Percentiles rank a stretch among this genome's conserved stretches.
Evolutionary conservation across 64 coral and sea anemone genomes (phyloP).

Genomic region (Montipora capricornis): DNA sequence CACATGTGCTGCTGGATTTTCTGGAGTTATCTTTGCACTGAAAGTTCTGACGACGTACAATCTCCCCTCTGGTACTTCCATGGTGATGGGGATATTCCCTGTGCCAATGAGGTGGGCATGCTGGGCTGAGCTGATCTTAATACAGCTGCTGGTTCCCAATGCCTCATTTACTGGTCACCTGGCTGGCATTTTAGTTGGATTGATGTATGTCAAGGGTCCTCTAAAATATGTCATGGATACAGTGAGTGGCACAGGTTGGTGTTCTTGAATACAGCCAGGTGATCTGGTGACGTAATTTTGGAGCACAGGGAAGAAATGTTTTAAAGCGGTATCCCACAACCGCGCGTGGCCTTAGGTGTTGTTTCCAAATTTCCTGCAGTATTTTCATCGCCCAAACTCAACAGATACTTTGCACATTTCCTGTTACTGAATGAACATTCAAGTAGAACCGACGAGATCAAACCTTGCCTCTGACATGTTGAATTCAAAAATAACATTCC

Average conservation of each 20-base stretch:
- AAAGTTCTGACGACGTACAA: slow-evolving; percentile 99
- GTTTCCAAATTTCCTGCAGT: too few relatives aligned
- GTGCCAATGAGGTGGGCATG: slow-evolving; percentile 91
- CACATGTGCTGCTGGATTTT: slow-evolving; percentile 96
- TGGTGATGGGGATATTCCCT: slow-evolving; percentile 90
- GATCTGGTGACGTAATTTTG: too few relatives aligned
- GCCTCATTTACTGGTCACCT: slow-evolving; percentile 98
- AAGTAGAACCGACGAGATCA: too few relatives aligned
- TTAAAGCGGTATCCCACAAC: too few relatives aligned
- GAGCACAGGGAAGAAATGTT: too few relatives aligned
- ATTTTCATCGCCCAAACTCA: too few relatives aligned
- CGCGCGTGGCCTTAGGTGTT: too few relatives aligned
- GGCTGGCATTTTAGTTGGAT: slow-evolving; percentile 91
- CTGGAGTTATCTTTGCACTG: slow-evolving; percentile 94
- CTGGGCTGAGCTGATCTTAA: slow-evolving; percentile 92
- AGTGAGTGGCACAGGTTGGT: slow-evolving; percentile 66
- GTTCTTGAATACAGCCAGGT: too few relatives aligned
- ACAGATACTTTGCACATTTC: too few relatives aligned
- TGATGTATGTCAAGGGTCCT: slow-evolving; percentile 95
- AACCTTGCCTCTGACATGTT: too few relatives aligned
- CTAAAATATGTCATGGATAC: slow-evolving; percentile 83
- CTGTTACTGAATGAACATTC: too few relatives aligned
- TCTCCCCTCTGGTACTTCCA: slow-evolving; percentile 82
- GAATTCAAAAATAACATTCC: too few relatives aligned
- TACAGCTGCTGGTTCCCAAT: slow-evolving; percentile 86